A percentile compares a stretch with the other conserved stretches of the same genome.
Conservation (phyloP, 2,113 vertebrate species). For the Entelurus aequoreus region DNA sequence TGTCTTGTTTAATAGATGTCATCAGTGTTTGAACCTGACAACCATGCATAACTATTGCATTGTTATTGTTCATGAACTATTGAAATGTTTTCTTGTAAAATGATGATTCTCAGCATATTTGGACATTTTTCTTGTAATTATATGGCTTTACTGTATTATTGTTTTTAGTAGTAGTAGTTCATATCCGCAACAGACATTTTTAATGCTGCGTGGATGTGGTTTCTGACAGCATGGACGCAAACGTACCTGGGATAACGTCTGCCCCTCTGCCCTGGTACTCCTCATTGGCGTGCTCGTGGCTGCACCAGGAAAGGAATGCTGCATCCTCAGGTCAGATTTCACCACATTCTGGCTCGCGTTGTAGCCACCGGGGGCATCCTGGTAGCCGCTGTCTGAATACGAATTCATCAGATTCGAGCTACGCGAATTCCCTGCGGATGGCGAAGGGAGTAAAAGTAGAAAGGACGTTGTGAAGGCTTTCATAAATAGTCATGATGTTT, state of each 20-base stretch:
- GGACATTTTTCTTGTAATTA: too few relatives aligned
- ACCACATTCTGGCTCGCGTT: slow-evolving; percentile 81
- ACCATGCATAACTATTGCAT: too few relatives aligned
- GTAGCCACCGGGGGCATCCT: slow-evolving; percentile 89
- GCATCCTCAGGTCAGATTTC: slow-evolving; percentile 82
- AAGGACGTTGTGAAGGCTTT: slow-evolving; percentile 29
- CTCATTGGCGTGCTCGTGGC: slow-evolving; percentile 74
- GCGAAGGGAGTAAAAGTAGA: slow-evolving; percentile 55
- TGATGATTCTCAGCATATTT: too few relatives aligned
- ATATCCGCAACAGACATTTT: too few relatives aligned
- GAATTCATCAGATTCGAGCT: slow-evolving; percentile 98
- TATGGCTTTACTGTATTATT: too few relatives aligned
- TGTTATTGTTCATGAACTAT: too few relatives aligned
- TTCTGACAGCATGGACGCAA: too few relatives aligned
- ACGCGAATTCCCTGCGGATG: slow-evolving; percentile 88
- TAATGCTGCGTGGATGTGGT: too few relatives aligned
- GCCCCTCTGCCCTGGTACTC: slow-evolving; percentile 87
- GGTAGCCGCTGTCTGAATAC: slow-evolving; percentile 96
- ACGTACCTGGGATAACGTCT: slow-evolving; percentile 83
- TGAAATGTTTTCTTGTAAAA: too few relatives aligned
- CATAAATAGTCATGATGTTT: slow-evolving; percentile 52
- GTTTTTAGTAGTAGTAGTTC: too few relatives aligned
- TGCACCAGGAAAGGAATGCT: slow-evolving; percentile 77
- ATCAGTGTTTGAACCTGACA: too few relatives aligned
- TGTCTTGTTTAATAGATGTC: too few relatives aligned